Conservation (phyloP, 2,113 vertebrate genomes). For the Deroptyus accipitrinus region DNA sequence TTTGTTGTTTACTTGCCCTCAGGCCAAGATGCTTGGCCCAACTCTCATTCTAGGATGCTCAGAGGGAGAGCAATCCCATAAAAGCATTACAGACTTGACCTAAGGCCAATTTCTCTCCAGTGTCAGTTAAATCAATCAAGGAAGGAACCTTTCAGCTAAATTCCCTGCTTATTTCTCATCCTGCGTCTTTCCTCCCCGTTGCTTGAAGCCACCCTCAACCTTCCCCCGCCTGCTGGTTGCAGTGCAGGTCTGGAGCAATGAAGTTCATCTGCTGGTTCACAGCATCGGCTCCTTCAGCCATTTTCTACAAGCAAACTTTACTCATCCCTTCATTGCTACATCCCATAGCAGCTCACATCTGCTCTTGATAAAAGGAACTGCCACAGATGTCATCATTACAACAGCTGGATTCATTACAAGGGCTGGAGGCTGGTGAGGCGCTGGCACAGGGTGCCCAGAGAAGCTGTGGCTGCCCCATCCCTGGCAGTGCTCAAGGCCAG, state of each 20-base stretch:
- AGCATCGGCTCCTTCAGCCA: background rate
- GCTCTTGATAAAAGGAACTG: background rate
- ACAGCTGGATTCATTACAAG: background rate
- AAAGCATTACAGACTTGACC: slow-evolving; percentile 14
- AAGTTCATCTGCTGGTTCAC: background rate
- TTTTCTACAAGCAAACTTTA: background rate
- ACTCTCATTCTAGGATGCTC: background rate
- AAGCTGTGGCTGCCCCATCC: background rate
- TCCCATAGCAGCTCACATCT: background rate
- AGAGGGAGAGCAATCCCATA: background rate
- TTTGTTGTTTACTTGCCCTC: background rate
- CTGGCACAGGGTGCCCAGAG: background rate
- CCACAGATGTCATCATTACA: background rate
- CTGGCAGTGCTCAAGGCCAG: background rate
- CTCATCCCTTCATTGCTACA: background rate
- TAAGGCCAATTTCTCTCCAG: background rate
- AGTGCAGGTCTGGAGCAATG: background rate
- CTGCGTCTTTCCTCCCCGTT: background rate
- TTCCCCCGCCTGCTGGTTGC: background rate
- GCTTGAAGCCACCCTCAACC: background rate
- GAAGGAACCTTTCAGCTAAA: background rate
- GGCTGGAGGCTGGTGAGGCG: background rate
- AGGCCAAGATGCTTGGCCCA: background rate
- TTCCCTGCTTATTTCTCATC: background rate
- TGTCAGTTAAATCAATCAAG: background rate